A percentile compares a stretch with the other conserved stretches of the same genome.
phyloP scores from a whole-genome alignment of 2,888 invertebrate genomes.

The Rhynchonema sp. region DNA sequence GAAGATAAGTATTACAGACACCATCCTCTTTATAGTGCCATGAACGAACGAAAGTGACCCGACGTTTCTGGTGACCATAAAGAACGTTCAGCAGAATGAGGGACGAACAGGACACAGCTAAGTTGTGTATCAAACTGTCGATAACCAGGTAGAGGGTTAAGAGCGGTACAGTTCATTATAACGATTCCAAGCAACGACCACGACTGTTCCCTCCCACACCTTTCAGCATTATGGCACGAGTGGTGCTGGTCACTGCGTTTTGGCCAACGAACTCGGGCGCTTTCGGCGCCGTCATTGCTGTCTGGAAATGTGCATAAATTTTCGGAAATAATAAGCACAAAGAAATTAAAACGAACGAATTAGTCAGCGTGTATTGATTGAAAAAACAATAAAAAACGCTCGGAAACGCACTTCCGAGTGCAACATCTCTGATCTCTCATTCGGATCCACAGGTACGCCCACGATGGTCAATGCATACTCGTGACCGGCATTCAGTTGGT shows the following conservation, averaged over 20 bases:
- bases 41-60: too few relatives aligned
- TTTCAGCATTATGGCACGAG: neutral
- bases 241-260: neutral
- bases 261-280: neutral
- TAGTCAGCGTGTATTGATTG: too few relatives aligned
- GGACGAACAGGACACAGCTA: too few relatives aligned
- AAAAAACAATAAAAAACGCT: neutral
- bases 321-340: neutral
- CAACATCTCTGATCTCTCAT: neutral
- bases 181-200: too few relatives aligned
- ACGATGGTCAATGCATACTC: neutral
- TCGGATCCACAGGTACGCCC: neutral
- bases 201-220: too few relatives aligned
- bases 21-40: too few relatives aligned
- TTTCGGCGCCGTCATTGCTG: neutral
- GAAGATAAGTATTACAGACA: neutral
- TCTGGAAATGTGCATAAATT: neutral
- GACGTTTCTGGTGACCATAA: too few relatives aligned
- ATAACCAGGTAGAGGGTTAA: too few relatives aligned
- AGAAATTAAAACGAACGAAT: too few relatives aligned
- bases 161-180: too few relatives aligned
- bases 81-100: too few relatives aligned
- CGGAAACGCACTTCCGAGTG: neutral
- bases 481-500: neutral
- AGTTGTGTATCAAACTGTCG: too few relatives aligned